These are phyloP conservation scores for Ptychochromis oligacanthus DNA, from an alignment of 2,113 vertebrate genomes.

Conservation along the genomic window DNA sequence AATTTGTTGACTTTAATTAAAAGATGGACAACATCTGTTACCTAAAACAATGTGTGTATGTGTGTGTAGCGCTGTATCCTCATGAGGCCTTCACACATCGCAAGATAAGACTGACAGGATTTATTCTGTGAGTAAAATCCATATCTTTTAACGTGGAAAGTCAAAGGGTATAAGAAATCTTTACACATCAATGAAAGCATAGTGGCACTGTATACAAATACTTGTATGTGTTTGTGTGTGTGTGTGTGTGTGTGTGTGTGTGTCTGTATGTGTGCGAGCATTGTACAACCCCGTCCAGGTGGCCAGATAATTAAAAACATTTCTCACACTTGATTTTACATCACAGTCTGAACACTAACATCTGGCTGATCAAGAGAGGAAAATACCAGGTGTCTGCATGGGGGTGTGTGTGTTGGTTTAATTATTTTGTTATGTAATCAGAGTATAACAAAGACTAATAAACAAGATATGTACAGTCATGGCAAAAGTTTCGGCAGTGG, in stretches of 20 bases:
- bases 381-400: slow-evolving; percentile 14
- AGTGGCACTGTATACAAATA: background rate
- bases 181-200: background rate
- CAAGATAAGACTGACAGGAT: background rate
- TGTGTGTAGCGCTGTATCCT: background rate
- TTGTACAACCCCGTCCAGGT: slow-evolving; percentile 57
- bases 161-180: background rate
- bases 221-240: slow-evolving; percentile 1
- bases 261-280: background rate
- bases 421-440: slow-evolving; percentile 20
- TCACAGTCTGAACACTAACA: slow-evolving; percentile 54
- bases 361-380: slow-evolving; percentile 40
- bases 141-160: background rate
- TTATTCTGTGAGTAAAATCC: background rate
- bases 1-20: slow-evolving; percentile 66
- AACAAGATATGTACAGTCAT: background rate
- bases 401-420: background rate
- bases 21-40: slow-evolving; percentile 59
- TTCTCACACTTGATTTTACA: slow-evolving; percentile 70
- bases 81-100: background rate
- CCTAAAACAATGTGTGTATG: slow-evolving; percentile 27
- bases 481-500: background rate
- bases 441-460: background rate
- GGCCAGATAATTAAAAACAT: slow-evolving; percentile 73
- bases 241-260: background rate